Evolutionary conservation across 1,140 invertebrate species (phyloP), one percentile per base, ranked within the genome.

Genomic region (Copidosoma floridanum): DNA sequence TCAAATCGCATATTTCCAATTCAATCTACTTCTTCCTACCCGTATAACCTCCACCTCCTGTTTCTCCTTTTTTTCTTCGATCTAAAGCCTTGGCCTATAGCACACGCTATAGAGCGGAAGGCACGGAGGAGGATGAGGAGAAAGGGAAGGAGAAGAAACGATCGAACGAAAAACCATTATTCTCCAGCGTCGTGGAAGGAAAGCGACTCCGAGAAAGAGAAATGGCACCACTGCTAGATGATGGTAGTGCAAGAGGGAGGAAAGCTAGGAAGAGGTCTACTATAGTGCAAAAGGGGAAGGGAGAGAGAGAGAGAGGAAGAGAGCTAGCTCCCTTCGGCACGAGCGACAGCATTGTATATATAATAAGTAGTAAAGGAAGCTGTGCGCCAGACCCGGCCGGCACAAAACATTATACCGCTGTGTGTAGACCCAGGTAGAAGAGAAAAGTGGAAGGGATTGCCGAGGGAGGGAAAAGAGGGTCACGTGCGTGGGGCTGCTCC

Each of bases 1-100:
- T 59, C 68, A 66, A 72, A 69, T 72, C 68, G 66, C 71, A 69
- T 72, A 72, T 72, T 72, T 72, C 65, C 70, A 71, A 72, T 72
- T 72, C 71, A 72, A 72, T 72, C 70, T 72, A 65, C 14, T 53
- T 60, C 38, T 51, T 44, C 29, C 37, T 29, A 21, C n/a, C n/a
- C n/a, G n/a, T n/a, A n/a, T n/a, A n/a, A n/a, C n/a, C n/a, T n/a
- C n/a, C n/a, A n/a, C n/a, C n/a, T n/a, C n/a, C n/a, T n/a, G n/a
- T n/a, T n/a, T n/a, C n/a, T n/a, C n/a, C n/a, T n/a, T n/a, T n/a
- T n/a, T n/a, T n/a, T n/a, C n/a, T n/a, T n/a, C n/a, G n/a, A n/a
- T n/a, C n/a, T n/a, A n/a, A n/a, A n/a, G n/a, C n/a, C n/a, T n/a
- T n/a, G n/a, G n/a, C n/a, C n/a, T n/a, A n/a, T 41, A 16, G 16